phyloP scores from a whole-genome alignment of 2,888 invertebrate species.

The Ditula angustiorana region DNA sequence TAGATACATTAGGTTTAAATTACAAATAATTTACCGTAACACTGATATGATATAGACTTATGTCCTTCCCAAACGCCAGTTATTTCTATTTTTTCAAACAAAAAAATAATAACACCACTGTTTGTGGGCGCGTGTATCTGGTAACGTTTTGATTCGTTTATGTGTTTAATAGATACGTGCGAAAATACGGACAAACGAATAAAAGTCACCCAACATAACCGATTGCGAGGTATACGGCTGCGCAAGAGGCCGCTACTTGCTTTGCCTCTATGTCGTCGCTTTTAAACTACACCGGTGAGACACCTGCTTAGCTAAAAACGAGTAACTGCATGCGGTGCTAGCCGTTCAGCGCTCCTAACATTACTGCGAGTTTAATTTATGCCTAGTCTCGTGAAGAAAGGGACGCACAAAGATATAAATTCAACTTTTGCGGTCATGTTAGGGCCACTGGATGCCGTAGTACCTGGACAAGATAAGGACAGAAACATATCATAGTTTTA shows the following conservation, averaged over 20 bases:
- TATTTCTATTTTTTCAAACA: conserved; percentile 30
- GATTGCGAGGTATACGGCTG: background rate
- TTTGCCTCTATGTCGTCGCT: too few species aligned
- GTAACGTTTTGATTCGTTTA: conserved; percentile 35
- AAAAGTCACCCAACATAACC: conserved; percentile 23
- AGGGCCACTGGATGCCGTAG: too few species aligned
- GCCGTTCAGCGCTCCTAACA: too few species aligned
- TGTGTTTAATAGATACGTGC: background rate
- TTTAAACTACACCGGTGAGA: background rate
- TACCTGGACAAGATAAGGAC: conserved; percentile 2
- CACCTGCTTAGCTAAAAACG: too few species aligned
- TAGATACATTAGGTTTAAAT: too few species aligned
- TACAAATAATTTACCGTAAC: too few species aligned
- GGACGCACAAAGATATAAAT: too few species aligned
- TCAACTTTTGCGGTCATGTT: too few species aligned
- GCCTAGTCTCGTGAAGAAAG: too few species aligned
- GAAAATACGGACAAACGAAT: conserved; percentile 25
- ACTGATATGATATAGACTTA: background rate
- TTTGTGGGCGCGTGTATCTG: conserved; percentile 13
- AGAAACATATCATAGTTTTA: background rate
- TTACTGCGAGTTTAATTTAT: too few species aligned
- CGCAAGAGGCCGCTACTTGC: background rate
- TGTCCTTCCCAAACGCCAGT: conserved; percentile 19
- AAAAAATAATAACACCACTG: conserved; percentile 30
- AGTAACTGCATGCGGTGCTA: too few species aligned